Evolutionary conservation across 2,888 invertebrate species (phyloP).

Genomic region (Drosophila gaucha): DNA sequence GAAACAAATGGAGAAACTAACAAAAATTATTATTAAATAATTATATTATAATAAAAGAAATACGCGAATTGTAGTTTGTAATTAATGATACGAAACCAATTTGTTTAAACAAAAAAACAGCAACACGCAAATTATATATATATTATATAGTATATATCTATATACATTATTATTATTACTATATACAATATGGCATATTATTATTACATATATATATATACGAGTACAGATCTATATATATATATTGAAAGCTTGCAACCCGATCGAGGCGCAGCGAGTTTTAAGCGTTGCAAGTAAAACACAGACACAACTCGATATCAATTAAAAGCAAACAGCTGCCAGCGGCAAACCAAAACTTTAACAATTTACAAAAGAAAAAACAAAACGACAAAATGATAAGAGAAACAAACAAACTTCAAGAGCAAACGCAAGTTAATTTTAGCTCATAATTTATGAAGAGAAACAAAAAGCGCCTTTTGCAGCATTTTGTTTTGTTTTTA

Average conservation of each 20-base stretch:
- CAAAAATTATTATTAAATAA: conserved; percentile 63
- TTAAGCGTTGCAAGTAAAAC: conserved; percentile 15
- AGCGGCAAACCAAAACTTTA: conserved; percentile 67
- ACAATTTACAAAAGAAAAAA: conserved; percentile 41
- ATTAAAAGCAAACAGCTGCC: conserved; percentile 74
- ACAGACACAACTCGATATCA: conserved; percentile 64
- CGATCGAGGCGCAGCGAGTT: conserved; percentile 31
- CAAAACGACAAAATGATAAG: not conserved
- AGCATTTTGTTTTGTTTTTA: conserved; percentile 40
- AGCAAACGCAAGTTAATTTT: conserved; percentile 40
- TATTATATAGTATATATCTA: conserved; percentile 59
- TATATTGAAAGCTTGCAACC: conserved; percentile 33
- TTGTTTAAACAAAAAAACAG: conserved; percentile 72
- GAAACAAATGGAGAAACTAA: conserved; percentile 56
- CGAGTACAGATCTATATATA: conserved; percentile 27
- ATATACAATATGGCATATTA: conserved; percentile 76
- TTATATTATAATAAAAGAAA: conserved; percentile 59
- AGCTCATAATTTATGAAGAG: conserved; percentile 34
- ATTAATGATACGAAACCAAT: conserved; percentile 70
- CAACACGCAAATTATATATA: conserved; percentile 67
- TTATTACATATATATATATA: conserved; percentile 65
- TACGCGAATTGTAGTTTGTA: conserved; percentile 80
- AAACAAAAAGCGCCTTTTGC: conserved; percentile 23
- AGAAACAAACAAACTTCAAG: conserved; percentile 26
- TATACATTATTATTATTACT: conserved; percentile 73